A percentile compares a stretch with the other conserved stretches of the same genome.
These are phyloP conservation scores for Pelecanus crispus DNA, from an alignment of 2,113 vertebrate genomes.

Conservation along the genomic window DNA sequence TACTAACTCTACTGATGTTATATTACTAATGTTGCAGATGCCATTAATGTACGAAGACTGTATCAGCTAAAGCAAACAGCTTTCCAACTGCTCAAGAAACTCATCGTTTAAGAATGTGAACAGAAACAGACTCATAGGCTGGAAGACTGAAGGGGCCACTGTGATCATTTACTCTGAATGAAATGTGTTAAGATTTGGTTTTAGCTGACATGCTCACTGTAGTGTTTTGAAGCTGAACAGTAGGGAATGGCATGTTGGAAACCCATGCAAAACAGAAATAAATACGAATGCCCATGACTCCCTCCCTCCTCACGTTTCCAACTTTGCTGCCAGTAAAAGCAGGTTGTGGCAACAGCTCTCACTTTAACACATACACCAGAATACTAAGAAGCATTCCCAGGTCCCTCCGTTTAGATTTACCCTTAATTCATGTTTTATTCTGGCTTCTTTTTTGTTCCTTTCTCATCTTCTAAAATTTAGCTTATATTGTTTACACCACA, in stretches of 20 bases:
- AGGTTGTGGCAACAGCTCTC: not conserved
- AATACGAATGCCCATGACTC: not conserved
- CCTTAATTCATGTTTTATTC: not conserved
- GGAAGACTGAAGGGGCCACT: not conserved
- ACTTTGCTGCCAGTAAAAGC: not conserved
- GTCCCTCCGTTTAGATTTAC: not conserved
- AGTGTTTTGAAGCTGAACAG: not conserved
- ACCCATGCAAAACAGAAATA: not conserved
- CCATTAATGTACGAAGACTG: not conserved
- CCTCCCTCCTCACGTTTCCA: not conserved
- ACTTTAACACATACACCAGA: not conserved
- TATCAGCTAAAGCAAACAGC: conserved; percentile 4
- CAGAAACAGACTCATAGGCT: not conserved
- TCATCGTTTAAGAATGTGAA: not conserved
- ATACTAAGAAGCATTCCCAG: not conserved
- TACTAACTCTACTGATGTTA: not conserved
- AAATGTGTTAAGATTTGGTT: not conserved
- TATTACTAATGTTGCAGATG: not conserved
- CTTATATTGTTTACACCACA: not conserved
- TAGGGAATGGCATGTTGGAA: not conserved
- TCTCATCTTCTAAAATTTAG: not conserved
- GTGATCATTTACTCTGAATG: not conserved
- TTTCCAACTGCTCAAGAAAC: not conserved
- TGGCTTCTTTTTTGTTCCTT: not conserved
- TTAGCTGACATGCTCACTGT: not conserved